Base-by-base conservation (phyloP, 1,140 invertebrate species). In the Drosophila fuyamai region DNA sequence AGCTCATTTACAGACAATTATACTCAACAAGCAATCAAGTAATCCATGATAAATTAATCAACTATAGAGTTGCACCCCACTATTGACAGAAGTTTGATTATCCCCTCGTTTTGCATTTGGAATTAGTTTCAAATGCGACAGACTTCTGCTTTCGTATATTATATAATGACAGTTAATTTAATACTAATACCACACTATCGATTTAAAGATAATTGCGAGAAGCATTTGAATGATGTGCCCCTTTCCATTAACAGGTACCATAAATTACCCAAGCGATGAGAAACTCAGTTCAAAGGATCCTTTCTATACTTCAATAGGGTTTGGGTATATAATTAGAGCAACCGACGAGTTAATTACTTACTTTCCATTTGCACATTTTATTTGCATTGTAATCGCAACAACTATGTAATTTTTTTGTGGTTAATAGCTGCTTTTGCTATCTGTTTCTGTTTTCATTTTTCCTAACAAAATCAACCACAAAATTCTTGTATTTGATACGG, bases 401-500 rank as follows among this genome's bases (percentile, higher is more conserved):
- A 48, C 35, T 58, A 23, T 59, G 54, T 23, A 53, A 76, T 38
- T 38, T 63, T 47, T 67, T 75, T 62, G 40, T 51, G 16, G 6
- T 63, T 50, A 18, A 13, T 54, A 41, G 44, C 32, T 14, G 35
- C 38, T 44, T 62, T 76, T 46, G 9, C n/a, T 16, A 16, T 38
- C 32, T 58, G 41, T 35, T 9, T 38, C 13, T 23, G 9, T 18
- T 43, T 46, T 55, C 43, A 43, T 13, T 36, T 35, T 27, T 2
- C 32, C 3, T 9, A 12, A 5, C 35, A 23, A 41, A 29, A 35
- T 9, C 54, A 63, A 60, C 58, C 58, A 56, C 71, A 80, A 80
- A 80, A 75, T 63, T 44, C 47, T 71, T 65, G 77, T 48, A 71
- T 75, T 75, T 44, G 40, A 75, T 40, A 38, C n/a, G 38, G 12